These are phyloP conservation scores for Oriolus oriolus DNA, from an alignment of 2,113 vertebrate species.

Conservation along the genomic window DNA sequence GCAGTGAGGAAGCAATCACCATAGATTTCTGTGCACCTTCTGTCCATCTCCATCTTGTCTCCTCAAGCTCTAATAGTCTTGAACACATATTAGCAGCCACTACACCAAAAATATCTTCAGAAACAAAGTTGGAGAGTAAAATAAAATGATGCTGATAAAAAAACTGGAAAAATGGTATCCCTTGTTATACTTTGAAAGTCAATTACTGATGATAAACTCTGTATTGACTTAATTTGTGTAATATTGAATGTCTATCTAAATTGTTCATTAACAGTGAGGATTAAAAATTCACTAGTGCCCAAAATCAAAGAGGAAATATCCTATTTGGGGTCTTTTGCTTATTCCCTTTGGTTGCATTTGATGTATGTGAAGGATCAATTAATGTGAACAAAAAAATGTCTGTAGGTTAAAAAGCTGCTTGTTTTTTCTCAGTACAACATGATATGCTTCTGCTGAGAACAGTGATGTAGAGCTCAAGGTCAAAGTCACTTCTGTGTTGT, in stretches of 20 bases:
- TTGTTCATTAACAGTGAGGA: neutral
- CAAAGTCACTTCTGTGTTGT: neutral
- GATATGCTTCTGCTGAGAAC: neutral
- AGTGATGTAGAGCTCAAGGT: neutral
- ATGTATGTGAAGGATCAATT: neutral
- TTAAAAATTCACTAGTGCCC: neutral
- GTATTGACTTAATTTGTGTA: neutral
- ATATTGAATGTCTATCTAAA: neutral
- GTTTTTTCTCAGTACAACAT: neutral
- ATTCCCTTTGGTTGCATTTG: neutral
- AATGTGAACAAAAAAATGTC: neutral
- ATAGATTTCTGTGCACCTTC: neutral
- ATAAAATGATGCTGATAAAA: neutral
- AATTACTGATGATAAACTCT: neutral
- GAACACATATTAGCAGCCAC: rapidly evolving
- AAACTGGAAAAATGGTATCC: neutral
- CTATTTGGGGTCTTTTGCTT: neutral
- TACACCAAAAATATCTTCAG: neutral
- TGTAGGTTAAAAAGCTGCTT: neutral
- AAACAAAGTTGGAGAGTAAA: neutral
- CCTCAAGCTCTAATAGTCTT: neutral
- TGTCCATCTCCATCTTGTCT: neutral
- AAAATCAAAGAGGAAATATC: neutral
- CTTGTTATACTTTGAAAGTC: neutral
- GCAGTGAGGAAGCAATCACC: neutral